phyloP scores from a whole-genome alignment of 2,113 vertebrate genomes.

The Eidolon helvum region DNA sequence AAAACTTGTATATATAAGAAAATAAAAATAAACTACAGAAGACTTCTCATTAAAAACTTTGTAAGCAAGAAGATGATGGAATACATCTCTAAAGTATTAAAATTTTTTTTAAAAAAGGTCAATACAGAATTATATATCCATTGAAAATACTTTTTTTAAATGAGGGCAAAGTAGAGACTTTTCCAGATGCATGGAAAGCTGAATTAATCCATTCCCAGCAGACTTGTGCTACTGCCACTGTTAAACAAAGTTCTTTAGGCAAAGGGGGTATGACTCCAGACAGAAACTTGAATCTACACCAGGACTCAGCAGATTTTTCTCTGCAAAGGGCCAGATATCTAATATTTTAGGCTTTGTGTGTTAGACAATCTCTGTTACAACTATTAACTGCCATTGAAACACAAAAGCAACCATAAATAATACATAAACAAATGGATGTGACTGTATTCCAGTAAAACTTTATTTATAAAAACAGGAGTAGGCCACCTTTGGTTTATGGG shows the following conservation, averaged over 20 bases:
- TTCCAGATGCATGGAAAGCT: neutral
- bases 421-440: neutral
- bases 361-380: neutral
- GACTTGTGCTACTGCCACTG: neutral
- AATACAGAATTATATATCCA: neutral
- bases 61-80: neutral
- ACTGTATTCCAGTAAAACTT: slow-evolving; percentile 5
- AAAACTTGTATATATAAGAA: neutral
- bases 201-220: neutral
- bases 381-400: neutral
- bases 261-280: neutral
- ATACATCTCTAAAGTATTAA: neutral
- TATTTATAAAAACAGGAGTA: slow-evolving; percentile 31
- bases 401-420: neutral
- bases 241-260: neutral
- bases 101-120: neutral
- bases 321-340: neutral
- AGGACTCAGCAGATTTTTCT: neutral
- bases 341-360: neutral
- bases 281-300: neutral
- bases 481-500: neutral
- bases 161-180: neutral
- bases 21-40: neutral
- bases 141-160: neutral
- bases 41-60: neutral